Evolutionary conservation across 2,888 invertebrate species (phyloP), one percentile per base, ranked within the genome.

Genomic region (Diabrotica balteata): DNA sequence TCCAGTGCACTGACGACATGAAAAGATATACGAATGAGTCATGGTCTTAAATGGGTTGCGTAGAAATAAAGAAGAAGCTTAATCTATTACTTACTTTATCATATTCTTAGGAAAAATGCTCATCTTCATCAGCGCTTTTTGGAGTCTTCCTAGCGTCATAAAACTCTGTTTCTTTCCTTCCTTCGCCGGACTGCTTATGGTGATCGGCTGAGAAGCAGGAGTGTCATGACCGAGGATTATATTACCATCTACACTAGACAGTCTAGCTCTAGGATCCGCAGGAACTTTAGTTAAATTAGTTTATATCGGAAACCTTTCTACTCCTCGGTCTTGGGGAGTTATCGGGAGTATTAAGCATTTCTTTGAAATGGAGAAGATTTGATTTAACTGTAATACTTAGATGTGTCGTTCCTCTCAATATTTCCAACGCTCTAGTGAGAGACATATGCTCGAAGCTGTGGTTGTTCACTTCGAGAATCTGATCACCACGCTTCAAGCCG

Each of bases 381-480:
- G 96, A 97, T 86, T 97, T 98, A 60, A 99, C 96, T 64, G 96
- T 95, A 76, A 99, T 94, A 83, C 96, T 95, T 70, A 99, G 87
- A 86, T 98, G 98, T 59, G 98, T 99, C 59, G 97, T 95, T 68
- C 95, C 93, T 73, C 93, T 90, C 11, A 99, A 89, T 72, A 98
- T 92, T 85, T 98, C 98, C 84, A 97, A 87, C 8, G 98, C 98
- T 80, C 93, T 91, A 57, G 93, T 91, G 83, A 95, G 93, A 77
- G 93, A 94, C 58, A 98, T 95, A 85, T 96, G 95, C 80, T 95
- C 93, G 83, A 98, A 97, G 79, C 94, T 96, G 82, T 97, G 96
- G 44, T 97, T 97, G 84, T 99, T 99, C 0, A 99, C 97, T 86
- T 98, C 97, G 75, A 98, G 87, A 71, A 99, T 95, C 87, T 99